Conservation (phyloP, 2,797 vertebrate species). For the Lerista edwardsae region DNA sequence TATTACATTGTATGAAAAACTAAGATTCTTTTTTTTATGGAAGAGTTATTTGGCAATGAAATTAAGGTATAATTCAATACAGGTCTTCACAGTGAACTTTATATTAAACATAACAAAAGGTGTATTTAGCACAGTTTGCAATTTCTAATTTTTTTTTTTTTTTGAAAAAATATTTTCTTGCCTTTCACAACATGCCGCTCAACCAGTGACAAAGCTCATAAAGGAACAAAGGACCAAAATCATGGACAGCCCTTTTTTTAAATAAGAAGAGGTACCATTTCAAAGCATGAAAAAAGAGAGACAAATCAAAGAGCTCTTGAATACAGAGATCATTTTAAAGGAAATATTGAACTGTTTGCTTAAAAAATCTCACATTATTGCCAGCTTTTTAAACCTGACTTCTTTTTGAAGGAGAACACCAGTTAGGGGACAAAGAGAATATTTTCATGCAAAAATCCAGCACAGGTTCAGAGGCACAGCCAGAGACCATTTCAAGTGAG, state of each 20-base stretch:
- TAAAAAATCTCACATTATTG: slow-evolving; percentile 86
- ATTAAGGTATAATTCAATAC: slow-evolving; percentile 80
- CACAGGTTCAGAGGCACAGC: slow-evolving; percentile 84
- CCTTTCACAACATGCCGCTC: slow-evolving; percentile 81
- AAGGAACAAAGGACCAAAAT: slow-evolving; percentile 84
- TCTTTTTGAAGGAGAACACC: slow-evolving; percentile 84
- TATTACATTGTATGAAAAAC: slow-evolving; percentile 77
- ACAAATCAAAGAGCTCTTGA: slow-evolving; percentile 85
- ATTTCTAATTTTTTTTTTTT: slow-evolving; percentile 71
- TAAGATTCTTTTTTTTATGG: slow-evolving; percentile 71
- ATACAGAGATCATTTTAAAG: slow-evolving; percentile 85
- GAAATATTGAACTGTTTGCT: slow-evolving; percentile 87
- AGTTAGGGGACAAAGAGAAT: slow-evolving; percentile 84
- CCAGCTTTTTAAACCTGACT: slow-evolving; percentile 83
- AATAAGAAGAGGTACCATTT: slow-evolving; percentile 80
- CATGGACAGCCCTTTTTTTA: slow-evolving; percentile 81
- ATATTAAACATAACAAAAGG: slow-evolving; percentile 84
- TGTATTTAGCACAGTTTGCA: slow-evolving; percentile 83
- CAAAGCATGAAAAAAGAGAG: slow-evolving; percentile 82
- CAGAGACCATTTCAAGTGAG: slow-evolving; percentile 85
- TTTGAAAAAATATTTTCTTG: slow-evolving; percentile 77
- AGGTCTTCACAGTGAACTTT: slow-evolving; percentile 76
- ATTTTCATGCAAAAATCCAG: slow-evolving; percentile 86
- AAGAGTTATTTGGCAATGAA: slow-evolving; percentile 80
- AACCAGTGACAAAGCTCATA: slow-evolving; percentile 83